Conservation (phyloP, 1,140 invertebrate genomes). For the Drosophila parvula region DNA sequence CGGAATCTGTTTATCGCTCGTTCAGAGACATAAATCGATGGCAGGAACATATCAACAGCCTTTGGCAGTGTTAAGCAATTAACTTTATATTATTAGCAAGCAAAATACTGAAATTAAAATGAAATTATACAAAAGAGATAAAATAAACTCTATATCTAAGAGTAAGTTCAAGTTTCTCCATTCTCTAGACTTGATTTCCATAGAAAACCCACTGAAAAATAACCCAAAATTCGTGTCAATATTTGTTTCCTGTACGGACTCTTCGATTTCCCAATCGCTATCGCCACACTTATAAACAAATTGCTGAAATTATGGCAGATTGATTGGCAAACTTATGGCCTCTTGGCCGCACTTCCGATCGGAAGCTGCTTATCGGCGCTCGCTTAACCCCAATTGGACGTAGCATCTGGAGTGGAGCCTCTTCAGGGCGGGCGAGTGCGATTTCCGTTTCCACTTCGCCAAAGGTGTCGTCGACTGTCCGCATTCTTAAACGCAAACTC, state of each 20-base stretch:
- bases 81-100: too few species aligned
- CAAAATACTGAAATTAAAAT: too few species aligned
- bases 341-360: conserved; percentile 13
- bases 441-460: conserved; percentile 58
- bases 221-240: background rate
- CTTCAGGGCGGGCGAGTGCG: background rate
- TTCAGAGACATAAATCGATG: too few species aligned
- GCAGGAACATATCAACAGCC: too few species aligned
- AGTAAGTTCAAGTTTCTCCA: too few species aligned
- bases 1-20: too few species aligned
- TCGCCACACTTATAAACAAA: background rate
- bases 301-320: background rate
- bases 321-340: background rate
- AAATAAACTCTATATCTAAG: too few species aligned
- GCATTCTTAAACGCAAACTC: conserved; percentile 12
- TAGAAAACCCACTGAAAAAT: background rate
- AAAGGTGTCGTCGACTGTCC: too few species aligned
- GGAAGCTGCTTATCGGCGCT: conserved; percentile 14
- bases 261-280: background rate
- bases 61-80: too few species aligned
- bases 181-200: too few species aligned
- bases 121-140: too few species aligned
- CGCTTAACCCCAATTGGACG: conserved; percentile 2
- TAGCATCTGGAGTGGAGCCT: conserved; percentile 6
- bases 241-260: background rate